phyloP scores from a whole-genome alignment of 2,113 vertebrate genomes.

The Gobius niger region DNA sequence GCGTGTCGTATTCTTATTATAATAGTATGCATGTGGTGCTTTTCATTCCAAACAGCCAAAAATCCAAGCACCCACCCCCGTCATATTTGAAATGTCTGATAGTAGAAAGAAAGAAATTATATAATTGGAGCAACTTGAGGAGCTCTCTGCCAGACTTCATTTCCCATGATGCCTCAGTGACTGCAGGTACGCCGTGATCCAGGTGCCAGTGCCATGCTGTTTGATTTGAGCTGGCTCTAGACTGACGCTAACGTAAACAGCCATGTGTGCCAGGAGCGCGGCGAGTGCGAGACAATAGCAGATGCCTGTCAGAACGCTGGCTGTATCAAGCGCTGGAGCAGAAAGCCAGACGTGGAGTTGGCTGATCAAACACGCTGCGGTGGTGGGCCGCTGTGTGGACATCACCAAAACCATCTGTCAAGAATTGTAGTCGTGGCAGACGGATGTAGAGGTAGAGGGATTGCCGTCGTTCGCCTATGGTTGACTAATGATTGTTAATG shows the following conservation, averaged over 20 bases:
- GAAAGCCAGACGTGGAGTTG: slow-evolving; percentile 16
- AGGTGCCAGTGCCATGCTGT: slow-evolving; percentile 35
- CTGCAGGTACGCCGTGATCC: slow-evolving; percentile 39
- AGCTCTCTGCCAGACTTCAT: slow-evolving; percentile 10
- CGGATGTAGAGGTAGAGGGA: background rate
- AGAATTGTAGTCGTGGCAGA: background rate
- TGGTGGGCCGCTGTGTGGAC: slow-evolving; percentile 25
- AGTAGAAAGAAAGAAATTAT: background rate
- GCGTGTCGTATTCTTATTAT: no score
- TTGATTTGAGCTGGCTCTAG: slow-evolving; percentile 14
- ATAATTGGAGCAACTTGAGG: background rate
- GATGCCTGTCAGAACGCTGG: slow-evolving; percentile 33
- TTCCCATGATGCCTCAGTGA: slow-evolving; percentile 27
- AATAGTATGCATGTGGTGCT: no score
- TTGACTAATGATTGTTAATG: no score
- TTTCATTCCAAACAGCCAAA: no score
- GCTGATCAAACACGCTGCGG: slow-evolving; percentile 19
- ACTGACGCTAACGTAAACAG: slow-evolving; percentile 28
- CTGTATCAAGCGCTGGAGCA: slow-evolving; percentile 14
- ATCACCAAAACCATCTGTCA: slow-evolving; percentile 11
- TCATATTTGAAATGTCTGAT: background rate
- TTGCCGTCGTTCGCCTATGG: no score
- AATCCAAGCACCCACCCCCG: no score
- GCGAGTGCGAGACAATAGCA: slow-evolving; percentile 40
- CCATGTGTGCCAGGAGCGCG: slow-evolving; percentile 20